A percentile compares a stretch with the other conserved stretches of the same genome.
Evolutionary conservation across 2,888 invertebrate species (phyloP).

Genomic region (Notodonta ziczac): DNA sequence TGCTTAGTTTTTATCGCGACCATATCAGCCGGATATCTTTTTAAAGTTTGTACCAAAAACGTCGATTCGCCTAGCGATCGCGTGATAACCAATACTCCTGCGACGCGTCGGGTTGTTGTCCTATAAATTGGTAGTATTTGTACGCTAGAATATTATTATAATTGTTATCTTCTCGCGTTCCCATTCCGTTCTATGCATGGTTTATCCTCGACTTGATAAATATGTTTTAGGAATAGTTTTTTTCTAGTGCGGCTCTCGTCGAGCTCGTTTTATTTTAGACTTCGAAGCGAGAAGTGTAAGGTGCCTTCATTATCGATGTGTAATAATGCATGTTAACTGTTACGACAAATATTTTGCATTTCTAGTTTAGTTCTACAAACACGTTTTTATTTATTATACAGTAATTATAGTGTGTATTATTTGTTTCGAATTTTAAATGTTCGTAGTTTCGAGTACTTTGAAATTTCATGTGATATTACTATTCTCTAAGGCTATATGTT

Average conservation of each 20-base stretch:
- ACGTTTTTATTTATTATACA: slow-evolving; percentile 80
- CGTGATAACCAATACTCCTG: slow-evolving; percentile 55
- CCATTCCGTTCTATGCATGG: slow-evolving; percentile 25
- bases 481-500: slow-evolving; percentile 72
- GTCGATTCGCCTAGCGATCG: slow-evolving; percentile 49
- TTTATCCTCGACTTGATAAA: slow-evolving; percentile 64
- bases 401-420: slow-evolving; percentile 79
- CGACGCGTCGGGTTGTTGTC: slow-evolving; percentile 51
- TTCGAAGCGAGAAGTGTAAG: slow-evolving; percentile 55
- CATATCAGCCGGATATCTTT: slow-evolving; percentile 56
- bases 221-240: slow-evolving; percentile 67
- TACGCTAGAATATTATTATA: slow-evolving; percentile 62
- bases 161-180: slow-evolving; percentile 50
- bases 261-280: slow-evolving; percentile 38
- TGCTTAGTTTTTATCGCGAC: slow-evolving; percentile 43
- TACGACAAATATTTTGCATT: slow-evolving; percentile 78
- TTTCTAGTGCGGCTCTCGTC: slow-evolving; percentile 29
- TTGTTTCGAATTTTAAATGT: slow-evolving; percentile 73
- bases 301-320: slow-evolving; percentile 70
- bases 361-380: slow-evolving; percentile 80
- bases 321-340: slow-evolving; percentile 72
- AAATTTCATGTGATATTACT: slow-evolving; percentile 82
- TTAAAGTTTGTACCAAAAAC: slow-evolving; percentile 55
- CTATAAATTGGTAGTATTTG: slow-evolving; percentile 67
- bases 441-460: slow-evolving; percentile 68